Evolutionary conservation across 2,888 invertebrate species (phyloP), one percentile per base, ranked within the genome.

Genomic region (Eupithecia tripunctaria): DNA sequence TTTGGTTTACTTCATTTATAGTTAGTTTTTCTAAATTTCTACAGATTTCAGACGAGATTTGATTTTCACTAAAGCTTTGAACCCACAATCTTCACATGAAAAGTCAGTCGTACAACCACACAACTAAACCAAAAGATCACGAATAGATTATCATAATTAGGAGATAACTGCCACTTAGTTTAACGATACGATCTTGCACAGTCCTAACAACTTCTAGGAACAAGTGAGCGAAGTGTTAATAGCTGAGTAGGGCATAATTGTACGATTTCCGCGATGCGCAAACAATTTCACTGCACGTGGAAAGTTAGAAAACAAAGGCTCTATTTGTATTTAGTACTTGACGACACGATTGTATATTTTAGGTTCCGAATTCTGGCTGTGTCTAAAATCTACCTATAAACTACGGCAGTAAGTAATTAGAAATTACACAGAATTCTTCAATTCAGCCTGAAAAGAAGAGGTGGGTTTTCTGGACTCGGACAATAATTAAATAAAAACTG

Each of bases 221-320:
- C 70, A 71, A 72, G 67, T 60, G 60, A 63, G 36, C 62, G 62
- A 63, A 29, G 62, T 70, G 70, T 68, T 76, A 74, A 79, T 71
- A 65, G 70, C 79, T 21, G 76, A 83, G 83, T 85, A 82, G 83
- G 84, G 79, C 82, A 80, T 85, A 86, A 88, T 86, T 81, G 85
- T 86, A 85, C 83, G 84, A 88, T 87, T 87, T 87, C 86, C 86
- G 84, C 82, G 80, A 85, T 84, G 85, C 69, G 82, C 83, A 86
- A 87, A 88, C 86, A 87, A 78, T 89, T 89, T 90, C 88, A 86
- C 88, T 67, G 79, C 81, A 78, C 71, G 78, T 84, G 84, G 88
- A 89, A 90, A 89, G 88, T 85, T 79, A 82, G 82, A 82, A 83
- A 81, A 79, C 75, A 74, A 82, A 81, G 66, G 18, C 47, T 25